phyloP scores from a whole-genome alignment of 2,113 vertebrate species.

The Phrynosoma blainvillii region DNA sequence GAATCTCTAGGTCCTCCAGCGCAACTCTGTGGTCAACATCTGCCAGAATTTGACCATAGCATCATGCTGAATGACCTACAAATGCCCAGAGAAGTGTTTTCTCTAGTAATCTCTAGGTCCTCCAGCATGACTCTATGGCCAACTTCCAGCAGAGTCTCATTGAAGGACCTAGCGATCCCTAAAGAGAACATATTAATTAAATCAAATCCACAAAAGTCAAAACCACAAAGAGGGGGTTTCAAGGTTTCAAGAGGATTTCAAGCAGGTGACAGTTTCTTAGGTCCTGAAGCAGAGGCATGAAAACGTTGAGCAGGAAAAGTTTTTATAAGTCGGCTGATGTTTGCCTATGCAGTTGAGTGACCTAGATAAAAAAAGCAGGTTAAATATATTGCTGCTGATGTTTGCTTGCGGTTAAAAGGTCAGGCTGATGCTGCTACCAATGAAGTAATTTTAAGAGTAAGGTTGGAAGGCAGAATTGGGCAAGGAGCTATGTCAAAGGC shows the following conservation, averaged over 20 bases:
- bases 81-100: too few relatives aligned
- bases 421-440: constrained; percentile 27
- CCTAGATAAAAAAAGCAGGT: neutral
- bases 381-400: constrained; percentile 6
- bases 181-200: too few relatives aligned
- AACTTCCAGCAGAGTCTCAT: too few relatives aligned
- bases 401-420: constrained; percentile 18
- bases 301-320: constrained; percentile 17
- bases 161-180: too few relatives aligned
- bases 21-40: too few relatives aligned
- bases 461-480: neutral
- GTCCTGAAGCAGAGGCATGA: constrained; percentile 44
- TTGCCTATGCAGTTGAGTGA: neutral
- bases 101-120: too few relatives aligned
- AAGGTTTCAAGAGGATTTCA: neutral
- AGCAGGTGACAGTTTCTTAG: constrained; percentile 43
- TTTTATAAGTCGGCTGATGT: neutral
- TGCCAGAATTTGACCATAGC: too few relatives aligned
- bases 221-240: too few relatives aligned
- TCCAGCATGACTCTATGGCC: too few relatives aligned
- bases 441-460: constrained; percentile 21
- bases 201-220: too few relatives aligned
- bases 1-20: too few relatives aligned
- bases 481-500: neutral
- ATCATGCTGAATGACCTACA: too few relatives aligned